Evolutionary conservation across 2,797 vertebrate genomes (phyloP).

Genomic region (Silurus lanzhouensis): DNA sequence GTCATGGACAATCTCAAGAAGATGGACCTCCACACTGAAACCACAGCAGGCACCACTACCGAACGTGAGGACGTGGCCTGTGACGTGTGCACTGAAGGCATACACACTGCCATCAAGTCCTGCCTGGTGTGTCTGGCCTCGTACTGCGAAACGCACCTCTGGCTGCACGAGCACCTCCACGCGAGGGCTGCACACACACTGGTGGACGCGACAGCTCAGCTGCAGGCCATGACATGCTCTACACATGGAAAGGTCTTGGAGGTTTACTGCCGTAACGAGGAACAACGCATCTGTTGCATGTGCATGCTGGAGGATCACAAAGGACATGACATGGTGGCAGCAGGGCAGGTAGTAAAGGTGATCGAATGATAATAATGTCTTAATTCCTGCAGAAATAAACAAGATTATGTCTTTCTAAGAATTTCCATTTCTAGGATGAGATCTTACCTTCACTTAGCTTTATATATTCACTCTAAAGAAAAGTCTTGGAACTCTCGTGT

Average conservation of each 20-base stretch:
- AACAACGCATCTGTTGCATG: slow-evolving; percentile 31
- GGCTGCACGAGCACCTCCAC: slow-evolving; percentile 11
- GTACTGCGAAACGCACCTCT: slow-evolving; percentile 31
- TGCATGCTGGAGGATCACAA: slow-evolving; percentile 47
- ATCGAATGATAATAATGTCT: background rate
- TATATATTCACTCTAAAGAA: background rate
- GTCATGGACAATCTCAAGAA: background rate
- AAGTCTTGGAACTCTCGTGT: too few relatives aligned
- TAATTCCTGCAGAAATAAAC: background rate
- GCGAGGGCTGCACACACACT: background rate
- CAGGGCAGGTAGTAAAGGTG: slow-evolving; percentile 30
- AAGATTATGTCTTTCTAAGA: too few relatives aligned
- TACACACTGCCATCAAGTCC: slow-evolving; percentile 20
- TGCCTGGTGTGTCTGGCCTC: slow-evolving; percentile 33
- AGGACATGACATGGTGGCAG: slow-evolving; percentile 26
- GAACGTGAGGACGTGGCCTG: slow-evolving; percentile 1
- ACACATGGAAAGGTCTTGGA: slow-evolving; percentile 35
- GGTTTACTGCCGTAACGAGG: slow-evolving; percentile 39
- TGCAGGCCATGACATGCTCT: slow-evolving; percentile 17
- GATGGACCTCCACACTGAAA: background rate
- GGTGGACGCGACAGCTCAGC: slow-evolving; percentile 4
- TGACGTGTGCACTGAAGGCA: slow-evolving; percentile 6
- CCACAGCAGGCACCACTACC: background rate
- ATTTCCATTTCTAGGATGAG: background rate
- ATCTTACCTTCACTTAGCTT: background rate